Evolutionary conservation across 2,113 vertebrate genomes (phyloP).

Genomic region (Elgaria multicarinata): DNA sequence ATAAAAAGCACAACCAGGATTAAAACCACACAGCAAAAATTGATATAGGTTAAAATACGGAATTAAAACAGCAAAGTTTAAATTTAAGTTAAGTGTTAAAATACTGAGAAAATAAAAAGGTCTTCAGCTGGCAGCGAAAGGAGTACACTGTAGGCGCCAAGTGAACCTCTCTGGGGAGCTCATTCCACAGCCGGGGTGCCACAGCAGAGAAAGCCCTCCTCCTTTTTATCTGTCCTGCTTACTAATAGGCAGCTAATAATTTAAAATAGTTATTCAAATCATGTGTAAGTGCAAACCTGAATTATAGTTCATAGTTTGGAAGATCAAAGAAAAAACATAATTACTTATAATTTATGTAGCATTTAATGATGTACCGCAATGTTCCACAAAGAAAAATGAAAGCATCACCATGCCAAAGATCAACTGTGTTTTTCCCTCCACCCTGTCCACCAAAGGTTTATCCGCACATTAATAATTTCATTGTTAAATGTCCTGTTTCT

Average conservation of each 20-base stretch:
- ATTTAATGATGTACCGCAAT: neutral
- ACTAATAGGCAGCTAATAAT: neutral
- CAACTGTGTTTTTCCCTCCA: neutral
- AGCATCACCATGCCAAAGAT: neutral
- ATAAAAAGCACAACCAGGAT: too few species aligned
- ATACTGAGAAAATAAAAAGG: too few species aligned
- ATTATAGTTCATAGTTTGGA: neutral
- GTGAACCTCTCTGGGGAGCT: too few species aligned
- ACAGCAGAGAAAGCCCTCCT: too few species aligned
- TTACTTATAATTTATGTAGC: neutral
- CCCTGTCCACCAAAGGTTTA: neutral
- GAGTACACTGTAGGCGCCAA: too few species aligned
- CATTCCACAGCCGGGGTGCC: too few species aligned
- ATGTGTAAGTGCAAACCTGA: neutral
- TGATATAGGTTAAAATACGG: too few species aligned
- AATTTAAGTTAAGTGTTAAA: too few species aligned
- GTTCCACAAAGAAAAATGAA: neutral
- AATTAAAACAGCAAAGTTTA: too few species aligned
- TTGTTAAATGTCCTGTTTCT: neutral
- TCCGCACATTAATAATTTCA: neutral
- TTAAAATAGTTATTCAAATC: neutral
- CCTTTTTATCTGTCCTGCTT: constrained; percentile 5
- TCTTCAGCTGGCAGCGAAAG: too few species aligned
- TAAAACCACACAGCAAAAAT: too few species aligned
- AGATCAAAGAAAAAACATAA: neutral